phyloP scores from a whole-genome alignment of 2,113 vertebrate species.

The Phaetusa simplex region DNA sequence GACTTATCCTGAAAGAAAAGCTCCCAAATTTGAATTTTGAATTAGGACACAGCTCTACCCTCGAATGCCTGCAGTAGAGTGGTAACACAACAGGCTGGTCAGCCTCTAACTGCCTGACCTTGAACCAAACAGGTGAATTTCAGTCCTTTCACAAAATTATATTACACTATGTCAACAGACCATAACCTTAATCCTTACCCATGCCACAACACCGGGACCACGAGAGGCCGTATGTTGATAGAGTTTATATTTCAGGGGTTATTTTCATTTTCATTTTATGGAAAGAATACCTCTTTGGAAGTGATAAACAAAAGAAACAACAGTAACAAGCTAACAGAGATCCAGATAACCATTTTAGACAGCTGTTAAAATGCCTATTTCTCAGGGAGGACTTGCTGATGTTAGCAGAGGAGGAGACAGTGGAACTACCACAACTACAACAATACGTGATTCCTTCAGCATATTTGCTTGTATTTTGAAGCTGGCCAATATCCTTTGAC shows the following conservation, averaged over 20 bases:
- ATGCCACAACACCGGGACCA: neutral
- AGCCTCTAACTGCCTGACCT: neutral
- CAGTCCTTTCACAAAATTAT: neutral
- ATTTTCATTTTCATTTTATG: neutral
- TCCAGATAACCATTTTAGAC: neutral
- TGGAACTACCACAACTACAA: neutral
- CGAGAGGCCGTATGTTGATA: rapidly evolving
- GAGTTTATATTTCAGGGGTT: neutral
- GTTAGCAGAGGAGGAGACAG: neutral
- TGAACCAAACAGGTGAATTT: neutral
- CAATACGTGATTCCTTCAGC: neutral
- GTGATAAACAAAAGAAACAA: neutral
- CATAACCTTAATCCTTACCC: neutral
- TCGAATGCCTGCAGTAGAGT: neutral
- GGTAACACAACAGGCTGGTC: neutral
- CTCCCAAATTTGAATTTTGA: neutral
- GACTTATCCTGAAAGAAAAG: neutral
- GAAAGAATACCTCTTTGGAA: neutral
- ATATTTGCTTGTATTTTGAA: neutral
- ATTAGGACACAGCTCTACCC: neutral
- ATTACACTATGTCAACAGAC: neutral
- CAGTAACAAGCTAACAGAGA: neutral
- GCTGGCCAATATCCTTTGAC: neutral
- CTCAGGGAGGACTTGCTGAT: neutral
- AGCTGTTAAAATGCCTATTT: neutral